These are phyloP conservation scores for Phalera bucephala DNA, from an alignment of 2,888 invertebrate genomes.

Conservation along the genomic window DNA sequence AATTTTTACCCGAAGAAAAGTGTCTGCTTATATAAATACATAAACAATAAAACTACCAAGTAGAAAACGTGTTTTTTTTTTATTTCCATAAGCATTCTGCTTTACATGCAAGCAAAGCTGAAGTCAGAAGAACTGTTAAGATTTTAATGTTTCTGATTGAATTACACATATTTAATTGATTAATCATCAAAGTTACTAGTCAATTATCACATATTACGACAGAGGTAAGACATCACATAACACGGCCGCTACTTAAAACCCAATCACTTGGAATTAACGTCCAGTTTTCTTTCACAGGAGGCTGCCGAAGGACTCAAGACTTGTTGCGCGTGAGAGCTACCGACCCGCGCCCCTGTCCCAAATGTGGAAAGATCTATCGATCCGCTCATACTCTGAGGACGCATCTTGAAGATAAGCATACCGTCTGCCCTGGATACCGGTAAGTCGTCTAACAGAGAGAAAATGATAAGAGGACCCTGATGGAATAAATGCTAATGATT, in stretches of 20 bases:
- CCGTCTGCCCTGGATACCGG: slow-evolving; percentile 94
- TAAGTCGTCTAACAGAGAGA: slow-evolving; percentile 33
- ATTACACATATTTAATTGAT: too few species aligned
- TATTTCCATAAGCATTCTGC: too few species aligned
- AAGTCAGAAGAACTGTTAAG: too few species aligned
- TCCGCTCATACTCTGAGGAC: slow-evolving; percentile 96
- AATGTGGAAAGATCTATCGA: slow-evolving; percentile 96
- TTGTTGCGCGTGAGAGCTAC: slow-evolving; percentile 94
- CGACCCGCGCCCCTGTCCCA: slow-evolving; percentile 95
- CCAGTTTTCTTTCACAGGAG: slow-evolving; percentile 53
- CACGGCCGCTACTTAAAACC: slow-evolving; percentile 4
- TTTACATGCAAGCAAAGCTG: too few species aligned
- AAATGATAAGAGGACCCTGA: too few species aligned
- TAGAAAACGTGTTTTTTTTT: too few species aligned
- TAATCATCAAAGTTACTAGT: too few species aligned
- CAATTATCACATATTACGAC: too few species aligned
- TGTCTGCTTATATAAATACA: slow-evolving; percentile 80
- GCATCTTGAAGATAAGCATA: slow-evolving; percentile 96
- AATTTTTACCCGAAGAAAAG: slow-evolving; percentile 79
- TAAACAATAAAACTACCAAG: slow-evolving; percentile 81
- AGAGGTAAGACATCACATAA: slow-evolving; percentile 30
- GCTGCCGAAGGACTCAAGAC: slow-evolving; percentile 91
- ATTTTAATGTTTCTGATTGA: too few species aligned
- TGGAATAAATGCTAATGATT: too few species aligned
- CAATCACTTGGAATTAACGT: slow-evolving; percentile 5